Percentiles rank a stretch among this genome's conserved stretches.
Conservation (phyloP, 2,797 vertebrate genomes). For the Notamacropus eugenii region DNA sequence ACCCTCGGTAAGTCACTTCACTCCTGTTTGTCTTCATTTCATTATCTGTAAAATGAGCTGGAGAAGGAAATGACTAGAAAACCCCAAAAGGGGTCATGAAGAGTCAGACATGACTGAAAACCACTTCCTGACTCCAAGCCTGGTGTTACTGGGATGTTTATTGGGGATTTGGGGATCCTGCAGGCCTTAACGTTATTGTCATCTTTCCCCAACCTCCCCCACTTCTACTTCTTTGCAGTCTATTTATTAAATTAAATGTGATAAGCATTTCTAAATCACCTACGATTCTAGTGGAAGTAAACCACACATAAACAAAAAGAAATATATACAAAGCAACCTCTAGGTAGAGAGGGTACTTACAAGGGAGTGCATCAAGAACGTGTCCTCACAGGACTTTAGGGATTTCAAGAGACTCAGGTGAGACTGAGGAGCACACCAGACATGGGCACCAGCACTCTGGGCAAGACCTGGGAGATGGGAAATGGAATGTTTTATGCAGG, state of each 20-base stretch:
- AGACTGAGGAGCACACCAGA: too few species aligned
- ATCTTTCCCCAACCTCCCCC: neutral
- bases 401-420: too few species aligned
- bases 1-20: neutral
- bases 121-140: neutral
- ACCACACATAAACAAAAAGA: too few species aligned
- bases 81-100: neutral
- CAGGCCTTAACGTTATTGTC: neutral
- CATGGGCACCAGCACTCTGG: too few species aligned
- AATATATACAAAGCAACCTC: too few species aligned
- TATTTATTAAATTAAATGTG: neutral
- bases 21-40: neutral
- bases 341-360: too few species aligned
- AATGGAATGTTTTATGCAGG: too few species aligned
- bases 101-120: neutral
- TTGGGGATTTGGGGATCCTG: neutral
- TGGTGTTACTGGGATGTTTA: neutral
- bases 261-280: neutral
- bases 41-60: neutral
- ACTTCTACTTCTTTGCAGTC: neutral
- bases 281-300: neutral
- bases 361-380: too few species aligned
- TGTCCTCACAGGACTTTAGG: too few species aligned
- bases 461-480: too few species aligned
- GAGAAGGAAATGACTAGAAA: neutral